Conservation (phyloP, 1,140 invertebrate genomes). For the Leptopilina clavipes region DNA sequence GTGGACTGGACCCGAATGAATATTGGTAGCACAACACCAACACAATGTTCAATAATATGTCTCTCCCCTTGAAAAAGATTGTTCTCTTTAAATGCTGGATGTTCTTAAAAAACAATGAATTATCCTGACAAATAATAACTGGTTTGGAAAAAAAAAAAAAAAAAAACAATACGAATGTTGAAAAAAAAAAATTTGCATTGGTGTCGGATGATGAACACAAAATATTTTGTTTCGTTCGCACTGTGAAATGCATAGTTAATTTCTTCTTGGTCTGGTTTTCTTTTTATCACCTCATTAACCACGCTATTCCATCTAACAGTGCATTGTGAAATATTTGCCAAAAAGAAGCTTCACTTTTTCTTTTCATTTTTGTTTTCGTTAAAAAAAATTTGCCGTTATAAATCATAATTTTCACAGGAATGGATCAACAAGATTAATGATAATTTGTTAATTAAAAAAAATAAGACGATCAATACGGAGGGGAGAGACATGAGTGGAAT, state of each 20-base stretch:
- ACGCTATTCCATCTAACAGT: conserved; percentile 32
- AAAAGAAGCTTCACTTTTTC: background rate
- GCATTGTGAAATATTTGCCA: conserved; percentile 17
- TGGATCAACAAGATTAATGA: conserved; percentile 71
- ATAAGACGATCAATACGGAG: conserved; percentile 57
- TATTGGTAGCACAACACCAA: conserved; percentile 46
- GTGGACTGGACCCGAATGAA: conserved; percentile 51
- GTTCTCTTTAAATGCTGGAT: background rate
- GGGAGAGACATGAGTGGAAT: conserved; percentile 66
- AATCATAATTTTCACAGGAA: conserved; percentile 70
- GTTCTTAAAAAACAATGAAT: conserved; percentile 40
- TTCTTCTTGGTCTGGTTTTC: conserved; percentile 15
- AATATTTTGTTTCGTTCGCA: conserved; percentile 2
- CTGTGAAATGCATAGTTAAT: conserved; percentile 31
- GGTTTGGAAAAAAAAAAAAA: conserved; percentile 42
- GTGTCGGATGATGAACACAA: conserved; percentile 46
- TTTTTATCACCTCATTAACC: conserved; percentile 36
- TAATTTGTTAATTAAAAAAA: conserved; percentile 66
- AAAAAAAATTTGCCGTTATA: conserved; percentile 49
- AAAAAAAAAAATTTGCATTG: conserved; percentile 48
- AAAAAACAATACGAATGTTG: conserved; percentile 28
- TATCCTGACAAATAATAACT: background rate
- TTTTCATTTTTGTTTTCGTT: too few species aligned
- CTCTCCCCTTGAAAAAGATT: conserved; percentile 47
- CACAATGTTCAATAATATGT: conserved; percentile 49